These are phyloP conservation scores for Drosophila pseudoobscura DNA, from an alignment of 1,140 invertebrate genomes.

Conservation along the genomic window DNA sequence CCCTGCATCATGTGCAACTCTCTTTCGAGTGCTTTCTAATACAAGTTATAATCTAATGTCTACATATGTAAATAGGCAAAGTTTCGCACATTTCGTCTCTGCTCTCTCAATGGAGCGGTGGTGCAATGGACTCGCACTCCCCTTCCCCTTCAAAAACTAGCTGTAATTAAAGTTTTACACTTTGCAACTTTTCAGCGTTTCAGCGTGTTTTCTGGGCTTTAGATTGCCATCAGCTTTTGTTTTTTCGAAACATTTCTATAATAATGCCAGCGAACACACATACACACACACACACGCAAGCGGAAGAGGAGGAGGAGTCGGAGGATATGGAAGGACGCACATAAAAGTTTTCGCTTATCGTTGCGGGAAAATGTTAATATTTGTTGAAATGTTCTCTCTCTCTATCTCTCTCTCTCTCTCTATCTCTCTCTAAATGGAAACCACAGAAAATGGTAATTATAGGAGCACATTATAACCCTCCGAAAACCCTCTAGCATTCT, in stretches of 20 bases:
- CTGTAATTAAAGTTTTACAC: constrained; percentile 79
- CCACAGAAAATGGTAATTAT: constrained; percentile 79
- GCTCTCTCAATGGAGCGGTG: no score
- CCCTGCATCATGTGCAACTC: background rate
- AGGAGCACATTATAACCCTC: constrained; percentile 24
- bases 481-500: constrained; percentile 28
- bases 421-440: constrained; percentile 67
- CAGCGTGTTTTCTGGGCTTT: constrained; percentile 68
- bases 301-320: constrained; percentile 9
- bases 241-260: constrained; percentile 78
- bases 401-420: background rate
- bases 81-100: constrained; percentile 33
- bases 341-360: constrained; percentile 75
- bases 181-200: constrained; percentile 72
- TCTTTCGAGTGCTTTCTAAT: constrained; percentile 46
- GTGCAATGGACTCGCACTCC: no score
- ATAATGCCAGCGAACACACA: constrained; percentile 57
- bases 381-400: constrained; percentile 61
- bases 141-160: background rate
- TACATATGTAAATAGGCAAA: constrained; percentile 77
- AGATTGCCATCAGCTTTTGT: constrained; percentile 72
- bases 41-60: constrained; percentile 75
- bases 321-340: constrained; percentile 29
- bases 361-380: constrained; percentile 78
- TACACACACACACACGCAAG: background rate